These are phyloP conservation scores for Zeuzera pyrina DNA, from an alignment of 2,888 invertebrate species.

Conservation along the genomic window DNA sequence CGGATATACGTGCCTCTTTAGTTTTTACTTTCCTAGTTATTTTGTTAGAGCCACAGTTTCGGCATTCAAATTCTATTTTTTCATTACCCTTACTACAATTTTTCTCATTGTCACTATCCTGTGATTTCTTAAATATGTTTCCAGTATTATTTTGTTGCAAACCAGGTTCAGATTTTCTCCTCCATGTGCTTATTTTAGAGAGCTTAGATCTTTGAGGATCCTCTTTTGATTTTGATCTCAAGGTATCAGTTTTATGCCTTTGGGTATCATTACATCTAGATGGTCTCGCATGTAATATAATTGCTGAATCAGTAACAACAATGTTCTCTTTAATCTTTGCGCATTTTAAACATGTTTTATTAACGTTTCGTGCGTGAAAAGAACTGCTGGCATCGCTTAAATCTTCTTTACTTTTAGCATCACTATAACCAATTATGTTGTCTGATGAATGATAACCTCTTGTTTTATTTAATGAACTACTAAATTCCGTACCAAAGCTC, in stretches of 20 bases:
- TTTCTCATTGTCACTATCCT: constrained; percentile 50
- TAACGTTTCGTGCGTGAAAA: constrained; percentile 44
- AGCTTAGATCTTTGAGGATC: constrained; percentile 62
- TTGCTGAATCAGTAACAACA: constrained; percentile 41
- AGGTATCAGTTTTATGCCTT: constrained; percentile 50
- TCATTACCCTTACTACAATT: constrained; percentile 44
- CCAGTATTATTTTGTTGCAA: constrained; percentile 53
- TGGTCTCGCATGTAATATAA: constrained; percentile 37
- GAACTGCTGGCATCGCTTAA: constrained; percentile 45
- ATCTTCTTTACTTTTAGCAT: constrained; percentile 51
- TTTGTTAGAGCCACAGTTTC: constrained; percentile 61
- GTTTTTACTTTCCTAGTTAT: constrained; percentile 42
- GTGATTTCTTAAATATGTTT: constrained; percentile 41
- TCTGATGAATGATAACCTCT: constrained; percentile 63
- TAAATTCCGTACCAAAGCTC: constrained; percentile 54
- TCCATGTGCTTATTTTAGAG: constrained; percentile 76
- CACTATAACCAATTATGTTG: constrained; percentile 54
- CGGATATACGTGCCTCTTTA: constrained; percentile 42
- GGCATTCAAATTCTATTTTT: constrained; percentile 63
- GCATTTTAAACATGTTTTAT: constrained; percentile 63
- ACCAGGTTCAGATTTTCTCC: constrained; percentile 82
- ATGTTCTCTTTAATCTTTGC: constrained; percentile 68
- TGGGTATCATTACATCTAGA: constrained; percentile 51
- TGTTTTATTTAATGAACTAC: constrained; percentile 45
- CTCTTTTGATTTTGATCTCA: constrained; percentile 65